These are phyloP conservation scores for Microctenopoma steveboyesi DNA, from an alignment of 2,797 vertebrate genomes.

Conservation along the genomic window DNA sequence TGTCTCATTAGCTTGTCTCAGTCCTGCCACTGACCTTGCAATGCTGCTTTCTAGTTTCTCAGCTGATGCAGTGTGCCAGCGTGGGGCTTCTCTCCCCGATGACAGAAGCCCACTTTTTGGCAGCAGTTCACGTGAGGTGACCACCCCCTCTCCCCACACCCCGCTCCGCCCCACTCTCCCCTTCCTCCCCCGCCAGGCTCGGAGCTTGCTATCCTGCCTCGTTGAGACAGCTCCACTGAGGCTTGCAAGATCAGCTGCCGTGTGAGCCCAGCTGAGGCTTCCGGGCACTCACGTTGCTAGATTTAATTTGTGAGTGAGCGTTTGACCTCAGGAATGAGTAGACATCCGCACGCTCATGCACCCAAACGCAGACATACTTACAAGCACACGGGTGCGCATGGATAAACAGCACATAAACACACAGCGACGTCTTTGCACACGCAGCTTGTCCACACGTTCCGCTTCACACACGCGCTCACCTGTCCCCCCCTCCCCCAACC, in stretches of 20 bases:
- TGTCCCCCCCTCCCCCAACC: conserved; percentile 24
- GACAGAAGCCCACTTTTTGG: conserved; percentile 64
- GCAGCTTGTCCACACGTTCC: conserved; percentile 19
- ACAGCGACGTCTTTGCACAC: conserved; percentile 27
- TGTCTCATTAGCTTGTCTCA: conserved; percentile 38
- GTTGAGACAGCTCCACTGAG: conserved; percentile 85
- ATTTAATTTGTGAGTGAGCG: conserved; percentile 82
- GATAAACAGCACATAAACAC: conserved; percentile 55
- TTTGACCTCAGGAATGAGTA: conserved; percentile 79
- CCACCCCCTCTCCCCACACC: conserved; percentile 26
- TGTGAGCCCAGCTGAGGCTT: conserved; percentile 80
- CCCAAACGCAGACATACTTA: conserved; percentile 49
- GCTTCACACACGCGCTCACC: conserved; percentile 45
- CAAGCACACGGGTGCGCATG: conserved; percentile 46
- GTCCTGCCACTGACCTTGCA: conserved; percentile 59
- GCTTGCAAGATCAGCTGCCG: conserved; percentile 85
- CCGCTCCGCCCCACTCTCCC: conserved; percentile 12
- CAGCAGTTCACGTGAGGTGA: conserved; percentile 80
- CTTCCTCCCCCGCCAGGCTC: conserved; percentile 64
- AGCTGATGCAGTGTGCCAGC: conserved; percentile 61
- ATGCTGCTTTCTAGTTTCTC: conserved; percentile 78
- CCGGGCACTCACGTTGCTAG: conserved; percentile 80
- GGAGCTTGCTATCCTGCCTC: conserved; percentile 74
- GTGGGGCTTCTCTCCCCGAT: conserved; percentile 49
- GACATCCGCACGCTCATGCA: conserved; percentile 64